Conservation (phyloP, 2,797 vertebrate genomes). For the Pseudocheirus occidentalis region DNA sequence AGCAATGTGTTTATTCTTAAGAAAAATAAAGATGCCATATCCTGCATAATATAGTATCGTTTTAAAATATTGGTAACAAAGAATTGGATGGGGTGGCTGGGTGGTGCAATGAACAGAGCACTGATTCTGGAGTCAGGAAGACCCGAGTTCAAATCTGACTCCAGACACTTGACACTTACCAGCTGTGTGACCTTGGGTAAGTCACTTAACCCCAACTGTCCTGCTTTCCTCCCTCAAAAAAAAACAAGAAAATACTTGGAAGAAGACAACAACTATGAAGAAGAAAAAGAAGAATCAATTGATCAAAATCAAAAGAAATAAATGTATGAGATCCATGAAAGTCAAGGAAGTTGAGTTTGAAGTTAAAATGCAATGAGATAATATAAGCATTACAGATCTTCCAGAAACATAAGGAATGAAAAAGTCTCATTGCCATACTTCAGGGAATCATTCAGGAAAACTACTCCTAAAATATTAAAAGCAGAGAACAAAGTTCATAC, state of each 20-base stretch:
- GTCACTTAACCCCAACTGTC: too few relatives aligned
- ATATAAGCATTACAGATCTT: background rate
- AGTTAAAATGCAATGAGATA: background rate
- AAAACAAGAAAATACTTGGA: too few relatives aligned
- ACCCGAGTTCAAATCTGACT: too few relatives aligned
- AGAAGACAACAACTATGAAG: too few relatives aligned
- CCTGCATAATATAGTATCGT: background rate
- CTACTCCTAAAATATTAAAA: background rate
- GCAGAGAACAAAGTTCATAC: background rate
- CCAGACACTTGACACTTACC: too few relatives aligned
- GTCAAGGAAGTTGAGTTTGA: background rate
- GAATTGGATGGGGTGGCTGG: too few relatives aligned
- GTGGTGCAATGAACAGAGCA: too few relatives aligned
- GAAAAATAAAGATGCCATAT: slow-evolving; percentile 33
- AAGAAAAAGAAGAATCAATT: background rate
- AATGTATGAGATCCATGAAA: background rate
- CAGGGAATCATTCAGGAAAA: background rate
- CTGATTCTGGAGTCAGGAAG: too few relatives aligned
- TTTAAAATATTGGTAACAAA: background rate
- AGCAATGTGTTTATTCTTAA: slow-evolving; percentile 52
- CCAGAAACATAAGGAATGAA: background rate
- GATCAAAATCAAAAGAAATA: background rate
- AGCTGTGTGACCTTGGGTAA: too few relatives aligned
- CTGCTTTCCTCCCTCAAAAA: too few relatives aligned
- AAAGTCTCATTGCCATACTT: background rate